Evolutionary conservation across 2,113 vertebrate genomes (phyloP).

Genomic region (Callorhinus ursinus): DNA sequence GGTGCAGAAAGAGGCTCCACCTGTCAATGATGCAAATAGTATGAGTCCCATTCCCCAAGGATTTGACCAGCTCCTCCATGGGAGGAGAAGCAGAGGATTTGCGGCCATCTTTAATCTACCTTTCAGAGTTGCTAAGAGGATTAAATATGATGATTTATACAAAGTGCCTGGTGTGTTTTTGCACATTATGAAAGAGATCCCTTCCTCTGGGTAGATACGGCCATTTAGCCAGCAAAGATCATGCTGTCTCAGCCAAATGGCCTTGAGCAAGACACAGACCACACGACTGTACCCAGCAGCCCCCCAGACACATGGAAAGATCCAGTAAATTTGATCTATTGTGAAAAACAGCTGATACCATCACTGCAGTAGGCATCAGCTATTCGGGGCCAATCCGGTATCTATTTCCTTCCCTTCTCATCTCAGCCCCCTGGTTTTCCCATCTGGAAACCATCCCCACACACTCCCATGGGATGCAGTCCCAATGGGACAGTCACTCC

Average conservation of each 20-base stretch:
- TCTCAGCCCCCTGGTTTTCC: not conserved
- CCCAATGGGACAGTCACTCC: accelerated
- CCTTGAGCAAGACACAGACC: not conserved
- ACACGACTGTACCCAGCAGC: not conserved
- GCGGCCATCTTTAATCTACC: constrained; percentile 18
- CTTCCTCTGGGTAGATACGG: not conserved
- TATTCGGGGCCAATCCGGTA: not conserved
- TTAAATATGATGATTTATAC: constrained; percentile 23
- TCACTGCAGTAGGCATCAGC: not conserved
- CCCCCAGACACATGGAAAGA: not conserved
- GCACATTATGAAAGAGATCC: not conserved
- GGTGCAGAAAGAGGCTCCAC: accelerated
- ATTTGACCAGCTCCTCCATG: not conserved
- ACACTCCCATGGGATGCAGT: accelerated
- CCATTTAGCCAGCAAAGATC: not conserved
- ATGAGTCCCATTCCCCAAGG: not conserved
- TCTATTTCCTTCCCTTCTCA: not conserved
- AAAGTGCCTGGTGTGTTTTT: not conserved
- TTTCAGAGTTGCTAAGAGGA: constrained; percentile 38
- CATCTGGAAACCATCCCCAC: not conserved
- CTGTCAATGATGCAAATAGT: accelerated
- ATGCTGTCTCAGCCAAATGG: not conserved
- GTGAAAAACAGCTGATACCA: not conserved
- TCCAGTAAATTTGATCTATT: not conserved
- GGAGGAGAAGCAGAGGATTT: not conserved